Evolutionary conservation across 2,113 vertebrate species (phyloP).

Genomic region (Electrona antarctica): DNA sequence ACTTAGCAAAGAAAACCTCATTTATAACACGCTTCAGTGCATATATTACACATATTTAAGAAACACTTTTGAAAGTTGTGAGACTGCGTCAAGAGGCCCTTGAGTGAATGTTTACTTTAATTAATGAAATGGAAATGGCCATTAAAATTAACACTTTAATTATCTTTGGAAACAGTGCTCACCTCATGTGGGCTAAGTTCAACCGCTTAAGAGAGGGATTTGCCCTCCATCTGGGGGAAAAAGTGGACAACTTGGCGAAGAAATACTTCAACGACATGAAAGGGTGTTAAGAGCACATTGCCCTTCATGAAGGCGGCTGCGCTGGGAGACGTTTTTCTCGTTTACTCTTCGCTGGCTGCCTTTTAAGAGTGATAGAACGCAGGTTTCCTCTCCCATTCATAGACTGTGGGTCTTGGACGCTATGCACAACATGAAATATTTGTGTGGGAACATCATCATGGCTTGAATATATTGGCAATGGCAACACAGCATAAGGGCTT

Average conservation of each 20-base stretch:
- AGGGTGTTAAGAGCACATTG: slow-evolving; percentile 58
- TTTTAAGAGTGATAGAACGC: slow-evolving; percentile 74
- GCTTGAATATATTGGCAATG: slow-evolving; percentile 72
- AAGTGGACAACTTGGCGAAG: slow-evolving; percentile 38
- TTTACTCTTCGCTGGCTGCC: slow-evolving; percentile 55
- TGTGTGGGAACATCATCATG: slow-evolving; percentile 77
- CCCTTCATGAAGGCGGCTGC: slow-evolving; percentile 37
- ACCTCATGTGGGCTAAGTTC: slow-evolving; percentile 32
- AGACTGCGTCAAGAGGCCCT: slow-evolving; percentile 65
- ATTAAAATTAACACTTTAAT: slow-evolving; percentile 76
- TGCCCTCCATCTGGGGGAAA: slow-evolving; percentile 17
- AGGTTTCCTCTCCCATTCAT: slow-evolving; percentile 76
- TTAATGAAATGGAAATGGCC: slow-evolving; percentile 74
- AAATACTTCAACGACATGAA: slow-evolving; percentile 59
- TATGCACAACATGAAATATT: slow-evolving; percentile 72
- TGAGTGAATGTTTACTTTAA: slow-evolving; percentile 75
- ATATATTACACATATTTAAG: slow-evolving; percentile 70
- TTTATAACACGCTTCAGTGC: slow-evolving; percentile 73
- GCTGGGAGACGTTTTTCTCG: slow-evolving; percentile 57
- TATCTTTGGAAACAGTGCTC: slow-evolving; percentile 64
- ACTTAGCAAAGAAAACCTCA: slow-evolving; percentile 83
- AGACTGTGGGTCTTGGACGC: slow-evolving; percentile 75
- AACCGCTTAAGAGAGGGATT: slow-evolving; percentile 19
- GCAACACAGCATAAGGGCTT: slow-evolving; percentile 74
- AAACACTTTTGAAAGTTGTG: slow-evolving; percentile 67